Evolutionary conservation across 1,140 invertebrate genomes (phyloP), one percentile per base, ranked within the genome.

Genomic region (Chironomus tepperi): DNA sequence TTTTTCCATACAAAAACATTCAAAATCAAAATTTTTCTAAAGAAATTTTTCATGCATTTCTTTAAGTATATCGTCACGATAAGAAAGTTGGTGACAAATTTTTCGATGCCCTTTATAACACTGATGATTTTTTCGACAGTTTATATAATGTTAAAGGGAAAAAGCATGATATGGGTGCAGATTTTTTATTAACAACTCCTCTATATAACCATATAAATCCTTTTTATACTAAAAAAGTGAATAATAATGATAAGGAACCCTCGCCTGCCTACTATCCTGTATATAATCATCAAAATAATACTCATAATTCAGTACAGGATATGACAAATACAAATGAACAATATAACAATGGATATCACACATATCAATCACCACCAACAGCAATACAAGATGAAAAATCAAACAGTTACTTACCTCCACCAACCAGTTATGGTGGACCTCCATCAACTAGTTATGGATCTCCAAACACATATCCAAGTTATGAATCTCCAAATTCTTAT

Each of bases 351-450:
- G 67, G 65, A 76, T 65, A 43, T 75, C 75, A 34, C 12, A 16
- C 42, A 19, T 19, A n/a, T 43, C 43, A 43, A 47, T 57, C 77
- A 8, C 75, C 75, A 21, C 78, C 78, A 1, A 77, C 78, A 7
- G 75, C 78, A 70, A 57, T 12, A 57, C 18, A 18, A 18, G 16
- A 70, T 70, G 65, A 70, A 70, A 21, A 19, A 12, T 10, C 65
- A 19, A 70, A 70, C 15, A 76, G 78, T 42, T 86, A 86, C 76
- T 83, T 83, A n/a, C 81, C 81, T 7, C 83, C 83, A 9, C 76
- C 79, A 0, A 77, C 75, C 8, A 75, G 75, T 57, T 57, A 57
- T 15, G 47, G 47, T 1, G 47, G 7, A 12, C 47, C 21, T 82
- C n/a, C 57, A 72, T 70, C 73, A 16, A 65, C 43, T 43, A 24